Evolutionary conservation across 2,113 vertebrate genomes (phyloP).

Genomic region (Tupaia chinensis): DNA sequence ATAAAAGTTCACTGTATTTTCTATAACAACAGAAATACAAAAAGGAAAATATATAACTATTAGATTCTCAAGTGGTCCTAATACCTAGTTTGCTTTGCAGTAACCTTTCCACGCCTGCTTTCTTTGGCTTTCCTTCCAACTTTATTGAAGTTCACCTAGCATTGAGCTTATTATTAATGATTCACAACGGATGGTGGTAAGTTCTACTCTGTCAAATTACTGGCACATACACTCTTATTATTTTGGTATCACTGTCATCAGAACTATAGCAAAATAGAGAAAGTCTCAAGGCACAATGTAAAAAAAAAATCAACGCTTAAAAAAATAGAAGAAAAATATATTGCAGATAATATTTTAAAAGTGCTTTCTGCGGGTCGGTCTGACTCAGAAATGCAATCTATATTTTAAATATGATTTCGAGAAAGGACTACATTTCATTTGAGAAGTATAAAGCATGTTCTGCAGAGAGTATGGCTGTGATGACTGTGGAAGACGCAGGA

Average conservation of each 20-base stretch:
- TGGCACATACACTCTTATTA: conserved; percentile 73
- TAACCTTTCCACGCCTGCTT: not conserved
- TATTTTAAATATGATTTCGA: conserved; percentile 59
- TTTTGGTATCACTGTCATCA: conserved; percentile 72
- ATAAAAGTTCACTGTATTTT: not conserved
- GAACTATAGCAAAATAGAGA: conserved; percentile 72
- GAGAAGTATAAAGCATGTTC: not conserved
- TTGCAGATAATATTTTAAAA: conserved; percentile 57
- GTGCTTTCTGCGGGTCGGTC: not conserved
- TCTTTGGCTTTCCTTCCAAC: conserved; percentile 8
- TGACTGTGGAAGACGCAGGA: not conserved
- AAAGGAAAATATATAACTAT: not conserved
- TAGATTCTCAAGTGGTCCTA: conserved; percentile 53
- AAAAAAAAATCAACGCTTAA: conserved; percentile 64
- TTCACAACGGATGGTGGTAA: conserved; percentile 67
- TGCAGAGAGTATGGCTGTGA: not conserved
- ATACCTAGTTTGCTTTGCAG: not conserved
- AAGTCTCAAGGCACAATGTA: conserved; percentile 69
- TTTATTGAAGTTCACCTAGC: conserved; percentile 65
- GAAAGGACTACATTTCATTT: not conserved
- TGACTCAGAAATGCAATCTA: conserved; percentile 38
- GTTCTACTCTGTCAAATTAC: conserved; percentile 72
- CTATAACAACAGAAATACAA: not conserved
- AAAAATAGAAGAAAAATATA: conserved; percentile 52
- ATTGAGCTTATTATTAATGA: conserved; percentile 63